These are phyloP conservation scores for Acanthornis magna DNA, from an alignment of 2,797 vertebrate genomes.

Conservation along the genomic window DNA sequence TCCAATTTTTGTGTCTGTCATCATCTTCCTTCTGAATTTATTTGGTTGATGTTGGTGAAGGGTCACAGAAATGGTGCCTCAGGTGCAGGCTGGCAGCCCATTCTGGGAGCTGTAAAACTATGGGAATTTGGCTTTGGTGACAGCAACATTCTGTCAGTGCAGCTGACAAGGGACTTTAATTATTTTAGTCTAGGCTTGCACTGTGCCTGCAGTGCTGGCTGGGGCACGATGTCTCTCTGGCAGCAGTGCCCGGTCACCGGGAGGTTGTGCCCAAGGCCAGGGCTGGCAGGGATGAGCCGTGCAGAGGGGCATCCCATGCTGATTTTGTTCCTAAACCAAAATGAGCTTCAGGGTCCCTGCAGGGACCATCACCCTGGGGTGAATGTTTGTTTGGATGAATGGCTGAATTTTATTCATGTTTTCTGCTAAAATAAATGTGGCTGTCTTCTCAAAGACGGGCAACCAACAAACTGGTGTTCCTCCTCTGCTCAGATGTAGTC, in stretches of 20 bases:
- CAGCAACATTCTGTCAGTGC: not conserved
- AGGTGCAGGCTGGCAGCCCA: not conserved
- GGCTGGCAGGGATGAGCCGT: not conserved
- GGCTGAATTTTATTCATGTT: not conserved
- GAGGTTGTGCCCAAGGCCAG: not conserved
- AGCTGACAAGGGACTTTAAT: not conserved
- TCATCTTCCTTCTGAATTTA: not conserved
- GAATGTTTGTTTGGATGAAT: not conserved
- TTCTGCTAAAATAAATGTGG: not conserved
- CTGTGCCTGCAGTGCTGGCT: not conserved
- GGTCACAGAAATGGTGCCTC: not conserved
- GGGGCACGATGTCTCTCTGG: not conserved
- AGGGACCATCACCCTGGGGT: not conserved
- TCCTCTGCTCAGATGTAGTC: not conserved
- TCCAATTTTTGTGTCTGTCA: not conserved
- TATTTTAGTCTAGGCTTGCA: not conserved
- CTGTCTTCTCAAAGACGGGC: not conserved
- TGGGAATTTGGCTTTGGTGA: not conserved
- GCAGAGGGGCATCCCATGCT: rapidly evolving
- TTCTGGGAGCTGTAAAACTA: not conserved
- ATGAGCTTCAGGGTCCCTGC: not conserved
- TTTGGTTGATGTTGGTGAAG: not conserved
- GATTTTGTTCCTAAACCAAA: not conserved
- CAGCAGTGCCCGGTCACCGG: rapidly evolving
- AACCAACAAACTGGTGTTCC: not conserved